Evolutionary conservation across 2,888 invertebrate species (phyloP), one percentile per base, ranked within the genome.

Genomic region (Isoperla grammatica): DNA sequence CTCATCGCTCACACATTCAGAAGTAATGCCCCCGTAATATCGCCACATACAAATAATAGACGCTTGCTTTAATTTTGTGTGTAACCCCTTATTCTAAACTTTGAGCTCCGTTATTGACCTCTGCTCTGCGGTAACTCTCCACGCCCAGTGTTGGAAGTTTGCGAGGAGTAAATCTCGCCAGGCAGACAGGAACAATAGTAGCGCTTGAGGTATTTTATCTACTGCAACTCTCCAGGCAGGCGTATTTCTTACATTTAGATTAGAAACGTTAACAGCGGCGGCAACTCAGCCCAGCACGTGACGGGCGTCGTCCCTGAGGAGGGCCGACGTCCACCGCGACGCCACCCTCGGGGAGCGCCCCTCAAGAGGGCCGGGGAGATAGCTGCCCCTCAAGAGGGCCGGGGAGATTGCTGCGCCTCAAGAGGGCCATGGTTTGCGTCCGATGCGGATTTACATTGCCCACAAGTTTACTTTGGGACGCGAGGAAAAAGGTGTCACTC

Each of bases 221-320:
- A 53, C 39, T 39, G 39, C 17, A 39, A 53, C 39, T 39, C 53
- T 53, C 53, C 11, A 39, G 53, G 15, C 39, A 37, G 39, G 20
- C 53, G 53, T 53, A 53, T 53, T 53, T 53, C 53, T 53, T 53
- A 35, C 37, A 53, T 53, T 37, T 53, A 53, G 39, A 53, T 53
- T 53, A 53, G 39, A 53, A 53, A 53, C 53, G 37, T 39, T 35
- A 53, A 53, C 53, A 53, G 37, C 53, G n/a, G n/a, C 53, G 53
- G 17, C 45, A 19, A 45, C 45, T 45, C 45, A 45, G 13, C 42
- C 5, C 9, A 11, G 19, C 53, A 17, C 20, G 17, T 37, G 53
- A 53, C 53, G 50, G 29, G 50, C 37, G 50, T n/a, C 37, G 17
- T 50, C 50, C 50, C 50, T 12, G n/a, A 50, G 50, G 50, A 50